Percentiles rank a stretch among this genome's conserved stretches.
Conservation (phyloP, 2,797 vertebrate species). For the Danio tinwini region DNA sequence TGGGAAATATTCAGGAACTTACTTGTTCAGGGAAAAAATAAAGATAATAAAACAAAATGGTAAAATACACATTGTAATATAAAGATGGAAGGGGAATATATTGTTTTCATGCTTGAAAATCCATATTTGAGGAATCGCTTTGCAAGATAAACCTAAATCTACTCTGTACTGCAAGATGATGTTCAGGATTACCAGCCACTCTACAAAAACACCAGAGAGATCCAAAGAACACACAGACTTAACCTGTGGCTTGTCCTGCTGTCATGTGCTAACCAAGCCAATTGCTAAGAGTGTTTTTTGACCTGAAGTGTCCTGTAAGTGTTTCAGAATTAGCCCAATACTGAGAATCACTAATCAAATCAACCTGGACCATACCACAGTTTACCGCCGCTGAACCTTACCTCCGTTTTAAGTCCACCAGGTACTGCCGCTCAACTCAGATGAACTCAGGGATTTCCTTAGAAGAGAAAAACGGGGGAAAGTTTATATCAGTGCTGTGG, state of each 20-base stretch:
- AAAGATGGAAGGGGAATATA: too few species aligned
- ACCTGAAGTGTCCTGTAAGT: constrained; percentile 13
- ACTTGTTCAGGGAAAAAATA: too few species aligned
- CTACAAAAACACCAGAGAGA: neutral
- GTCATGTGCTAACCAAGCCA: neutral
- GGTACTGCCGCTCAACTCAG: neutral
- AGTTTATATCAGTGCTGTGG: neutral
- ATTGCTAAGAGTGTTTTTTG: neutral
- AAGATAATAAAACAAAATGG: too few species aligned
- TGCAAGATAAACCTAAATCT: too few species aligned
- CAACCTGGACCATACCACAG: neutral
- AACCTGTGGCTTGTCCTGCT: neutral
- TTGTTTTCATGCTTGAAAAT: too few species aligned
- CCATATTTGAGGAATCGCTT: too few species aligned
- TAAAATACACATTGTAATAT: too few species aligned
- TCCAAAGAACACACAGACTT: constrained; percentile 2
- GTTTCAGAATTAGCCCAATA: neutral
- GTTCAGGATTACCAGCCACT: too few species aligned
- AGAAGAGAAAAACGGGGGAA: neutral
- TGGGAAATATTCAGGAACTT: too few species aligned
- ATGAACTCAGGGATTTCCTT: constrained; percentile 18
- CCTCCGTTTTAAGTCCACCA: neutral
- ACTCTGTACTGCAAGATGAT: neutral
- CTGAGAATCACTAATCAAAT: neutral
- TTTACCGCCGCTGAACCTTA: neutral